These are phyloP conservation scores for Muricea muricata DNA, from an alignment of 92 coral and sea anemone species.

Conservation along the genomic window DNA sequence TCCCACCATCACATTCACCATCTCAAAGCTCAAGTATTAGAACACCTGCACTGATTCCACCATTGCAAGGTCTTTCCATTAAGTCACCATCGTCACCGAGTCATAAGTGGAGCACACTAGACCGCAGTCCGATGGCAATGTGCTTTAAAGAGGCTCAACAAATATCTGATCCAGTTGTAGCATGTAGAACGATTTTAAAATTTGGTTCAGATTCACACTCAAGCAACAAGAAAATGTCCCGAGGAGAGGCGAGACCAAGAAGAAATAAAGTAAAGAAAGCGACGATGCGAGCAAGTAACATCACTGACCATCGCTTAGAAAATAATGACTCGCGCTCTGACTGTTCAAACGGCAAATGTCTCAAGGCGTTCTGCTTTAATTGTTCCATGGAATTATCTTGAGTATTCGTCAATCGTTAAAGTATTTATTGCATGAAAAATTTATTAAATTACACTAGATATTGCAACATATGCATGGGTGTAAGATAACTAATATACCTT, in stretches of 20 bases:
- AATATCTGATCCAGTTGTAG: background rate
- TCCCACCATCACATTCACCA: conserved; percentile 2
- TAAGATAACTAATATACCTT: no score
- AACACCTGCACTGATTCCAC: conserved; percentile 15
- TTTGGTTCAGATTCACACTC: background rate
- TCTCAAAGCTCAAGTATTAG: background rate
- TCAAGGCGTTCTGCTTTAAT: conserved; percentile 32
- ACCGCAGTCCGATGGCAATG: background rate
- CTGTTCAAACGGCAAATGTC: conserved; percentile 18
- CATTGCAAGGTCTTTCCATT: conserved; percentile 20
- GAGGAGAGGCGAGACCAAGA: background rate
- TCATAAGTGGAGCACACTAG: conserved; percentile 1
- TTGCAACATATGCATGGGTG: no score
- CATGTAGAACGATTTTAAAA: background rate
- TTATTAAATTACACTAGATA: no score
- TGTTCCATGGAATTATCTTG: conserved; percentile 23
- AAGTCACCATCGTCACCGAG: background rate
- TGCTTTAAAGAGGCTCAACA: background rate
- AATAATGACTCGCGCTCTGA: background rate
- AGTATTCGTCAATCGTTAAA: background rate
- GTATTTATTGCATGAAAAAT: no score
- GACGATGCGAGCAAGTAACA: background rate
- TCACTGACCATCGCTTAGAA: background rate
- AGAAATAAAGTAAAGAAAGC: background rate
- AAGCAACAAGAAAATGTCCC: background rate